A percentile compares a stretch with the other conserved stretches of the same genome.
Conservation (phyloP, 2,888 invertebrate species). For the Philereme vetulata region DNA sequence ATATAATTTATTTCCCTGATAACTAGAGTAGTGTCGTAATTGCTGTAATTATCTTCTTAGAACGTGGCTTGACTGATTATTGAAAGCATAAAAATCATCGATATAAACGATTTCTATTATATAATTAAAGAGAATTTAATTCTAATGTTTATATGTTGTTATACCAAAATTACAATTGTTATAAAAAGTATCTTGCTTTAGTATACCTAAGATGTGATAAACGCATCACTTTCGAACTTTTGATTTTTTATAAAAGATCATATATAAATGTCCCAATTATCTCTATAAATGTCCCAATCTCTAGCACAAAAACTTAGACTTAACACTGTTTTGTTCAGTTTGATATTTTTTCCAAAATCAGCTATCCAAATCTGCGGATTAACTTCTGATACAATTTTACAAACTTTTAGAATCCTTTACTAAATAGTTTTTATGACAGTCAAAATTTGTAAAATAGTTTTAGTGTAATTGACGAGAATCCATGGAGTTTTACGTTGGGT, state of each 20-base stretch:
- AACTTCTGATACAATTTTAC: constrained; percentile 1
- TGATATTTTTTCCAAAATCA: constrained; percentile 1
- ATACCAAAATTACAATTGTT: constrained; percentile 61
- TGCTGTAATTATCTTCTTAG: constrained; percentile 48
- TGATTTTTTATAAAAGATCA: constrained; percentile 5
- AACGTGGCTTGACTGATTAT: constrained; percentile 58
- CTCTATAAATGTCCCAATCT: background rate
- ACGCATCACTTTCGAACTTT: constrained; percentile 40
- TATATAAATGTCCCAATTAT: background rate
- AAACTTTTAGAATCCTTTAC: constrained; percentile 12
- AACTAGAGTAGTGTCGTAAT: constrained; percentile 11
- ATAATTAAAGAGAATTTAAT: constrained; percentile 65
- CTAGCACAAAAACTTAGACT: constrained; percentile 1
- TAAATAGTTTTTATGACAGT: constrained; percentile 1
- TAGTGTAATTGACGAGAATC: background rate
- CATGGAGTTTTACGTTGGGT: background rate
- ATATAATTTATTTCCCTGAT: constrained; percentile 34
- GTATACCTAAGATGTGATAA: constrained; percentile 59
- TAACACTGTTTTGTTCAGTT: background rate
- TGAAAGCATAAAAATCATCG: constrained; percentile 50
- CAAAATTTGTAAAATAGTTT: constrained; percentile 1
- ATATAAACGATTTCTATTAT: constrained; percentile 49
- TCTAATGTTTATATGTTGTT: constrained; percentile 70
- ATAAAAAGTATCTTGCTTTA: constrained; percentile 55
- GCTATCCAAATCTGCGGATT: background rate